These are phyloP conservation scores for Kryptolebias marmoratus DNA, from an alignment of 2,113 vertebrate species.

Conservation along the genomic window DNA sequence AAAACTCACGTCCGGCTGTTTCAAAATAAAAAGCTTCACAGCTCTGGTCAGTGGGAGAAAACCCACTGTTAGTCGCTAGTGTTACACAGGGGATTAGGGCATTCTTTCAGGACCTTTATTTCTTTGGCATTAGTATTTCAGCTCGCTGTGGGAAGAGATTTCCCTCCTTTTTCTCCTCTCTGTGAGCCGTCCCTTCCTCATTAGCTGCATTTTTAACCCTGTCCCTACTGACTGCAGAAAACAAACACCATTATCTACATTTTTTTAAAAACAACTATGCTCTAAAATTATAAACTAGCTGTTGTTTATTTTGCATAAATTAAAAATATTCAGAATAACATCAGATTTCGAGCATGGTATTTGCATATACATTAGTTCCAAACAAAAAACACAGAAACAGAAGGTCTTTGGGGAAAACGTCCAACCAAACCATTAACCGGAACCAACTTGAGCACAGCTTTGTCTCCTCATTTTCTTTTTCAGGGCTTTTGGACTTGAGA, in stretches of 20 bases:
- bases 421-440: slow-evolving; percentile 4
- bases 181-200: slow-evolving; percentile 64
- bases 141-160: slow-evolving; percentile 76
- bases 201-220: slow-evolving; percentile 71
- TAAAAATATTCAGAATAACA: neutral
- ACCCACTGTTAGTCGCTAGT: slow-evolving; percentile 47
- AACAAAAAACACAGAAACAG: neutral
- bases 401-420: slow-evolving; percentile 15
- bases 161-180: slow-evolving; percentile 50
- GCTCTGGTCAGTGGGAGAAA: slow-evolving; percentile 54
- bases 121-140: slow-evolving; percentile 79
- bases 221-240: slow-evolving; percentile 35
- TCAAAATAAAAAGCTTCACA: slow-evolving; percentile 22
- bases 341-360: neutral
- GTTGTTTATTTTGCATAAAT: neutral
- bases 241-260: slow-evolving; percentile 24
- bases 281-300: neutral
- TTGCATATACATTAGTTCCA: slow-evolving; percentile 7
- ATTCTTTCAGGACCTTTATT: slow-evolving; percentile 74
- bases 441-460: no score
- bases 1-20: slow-evolving; percentile 37
- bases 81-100: slow-evolving; percentile 66
- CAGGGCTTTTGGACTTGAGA: no score
- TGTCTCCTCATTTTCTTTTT: no score
- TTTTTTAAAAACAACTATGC: slow-evolving; percentile 9